phyloP scores from a whole-genome alignment of 2,888 invertebrate genomes.

The Callyntrura guangdongensis region DNA sequence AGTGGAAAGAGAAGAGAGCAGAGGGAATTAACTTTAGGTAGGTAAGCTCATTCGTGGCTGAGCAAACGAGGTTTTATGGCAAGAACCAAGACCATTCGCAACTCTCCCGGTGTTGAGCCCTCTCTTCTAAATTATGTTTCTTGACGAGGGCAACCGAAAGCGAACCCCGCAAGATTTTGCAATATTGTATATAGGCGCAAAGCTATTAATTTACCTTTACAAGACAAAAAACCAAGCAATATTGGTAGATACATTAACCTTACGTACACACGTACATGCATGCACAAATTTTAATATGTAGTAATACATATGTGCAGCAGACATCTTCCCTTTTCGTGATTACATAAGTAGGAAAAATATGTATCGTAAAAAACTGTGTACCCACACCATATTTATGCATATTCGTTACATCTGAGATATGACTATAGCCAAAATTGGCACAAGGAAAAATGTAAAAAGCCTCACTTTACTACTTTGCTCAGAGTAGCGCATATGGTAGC shows the following conservation, averaged over 20 bases:
- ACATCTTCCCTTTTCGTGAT: too few species aligned
- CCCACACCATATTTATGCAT: too few species aligned
- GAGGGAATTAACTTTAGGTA: too few species aligned
- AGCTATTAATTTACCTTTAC: background rate
- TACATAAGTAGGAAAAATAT: too few species aligned
- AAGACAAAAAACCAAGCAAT: too few species aligned
- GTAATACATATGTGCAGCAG: too few species aligned
- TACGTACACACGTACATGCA: background rate
- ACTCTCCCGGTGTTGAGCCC: conserved; percentile 62
- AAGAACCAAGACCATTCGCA: conserved; percentile 70
- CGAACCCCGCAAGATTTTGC: conserved; percentile 7
- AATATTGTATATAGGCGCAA: background rate
- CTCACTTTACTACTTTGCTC: too few species aligned
- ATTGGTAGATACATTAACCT: too few species aligned
- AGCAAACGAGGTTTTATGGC: conserved; percentile 22
- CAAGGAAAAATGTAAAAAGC: conserved; percentile 61
- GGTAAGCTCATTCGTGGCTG: background rate
- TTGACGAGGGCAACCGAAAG: conserved; percentile 22
- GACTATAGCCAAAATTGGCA: conserved; percentile 32
- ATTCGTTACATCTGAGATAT: background rate
- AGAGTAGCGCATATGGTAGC: background rate
- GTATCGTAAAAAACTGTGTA: too few species aligned
- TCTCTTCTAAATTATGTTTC: background rate
- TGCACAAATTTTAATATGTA: conserved; percentile 4
- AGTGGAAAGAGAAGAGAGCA: background rate